Percentiles rank a stretch among this genome's conserved stretches.
Evolutionary conservation across 2,797 vertebrate species (phyloP).

Genomic region (Spondyliosoma cantharus): DNA sequence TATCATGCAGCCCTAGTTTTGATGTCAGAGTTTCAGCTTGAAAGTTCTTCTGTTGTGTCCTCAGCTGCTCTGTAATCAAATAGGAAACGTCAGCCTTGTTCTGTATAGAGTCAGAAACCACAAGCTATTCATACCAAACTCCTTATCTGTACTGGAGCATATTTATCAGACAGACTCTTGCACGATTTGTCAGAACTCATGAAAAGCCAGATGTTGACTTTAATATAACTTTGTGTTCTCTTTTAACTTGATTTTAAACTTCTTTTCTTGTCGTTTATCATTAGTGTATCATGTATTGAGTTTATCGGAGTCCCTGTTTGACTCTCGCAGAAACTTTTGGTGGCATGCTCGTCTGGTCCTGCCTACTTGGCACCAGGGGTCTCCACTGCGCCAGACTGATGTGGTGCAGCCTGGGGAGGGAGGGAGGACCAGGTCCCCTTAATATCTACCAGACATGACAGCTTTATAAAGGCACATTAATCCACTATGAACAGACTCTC

Average conservation of each 20-base stretch:
- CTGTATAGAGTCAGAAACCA: conserved; percentile 5
- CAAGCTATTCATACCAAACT: conserved; percentile 1
- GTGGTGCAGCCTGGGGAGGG: background rate
- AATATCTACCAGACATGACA: conserved; percentile 64
- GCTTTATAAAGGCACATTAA: conserved; percentile 65
- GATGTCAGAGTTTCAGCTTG: conserved; percentile 30
- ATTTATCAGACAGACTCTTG: background rate
- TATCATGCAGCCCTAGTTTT: conserved; percentile 1
- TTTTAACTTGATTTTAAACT: background rate
- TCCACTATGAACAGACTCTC: conserved; percentile 49
- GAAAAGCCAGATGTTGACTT: conserved; percentile 31
- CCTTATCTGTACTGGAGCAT: conserved; percentile 2
- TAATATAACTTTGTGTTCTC: background rate
- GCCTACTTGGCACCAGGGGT: conserved; percentile 37
- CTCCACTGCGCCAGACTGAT: conserved; percentile 46
- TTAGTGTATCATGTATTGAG: background rate
- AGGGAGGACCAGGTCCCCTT: conserved; percentile 36
- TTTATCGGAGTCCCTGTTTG: background rate
- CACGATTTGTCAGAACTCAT: conserved; percentile 7
- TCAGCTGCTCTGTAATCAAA: conserved; percentile 28
- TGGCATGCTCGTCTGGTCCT: background rate
- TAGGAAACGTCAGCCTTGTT: conserved; percentile 2
- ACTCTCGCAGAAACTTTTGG: background rate
- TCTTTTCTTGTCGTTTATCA: background rate
- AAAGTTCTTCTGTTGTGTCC: conserved; percentile 26